Base-by-base conservation (phyloP, 2,888 invertebrate genomes). In the Chalcis sispes region DNA sequence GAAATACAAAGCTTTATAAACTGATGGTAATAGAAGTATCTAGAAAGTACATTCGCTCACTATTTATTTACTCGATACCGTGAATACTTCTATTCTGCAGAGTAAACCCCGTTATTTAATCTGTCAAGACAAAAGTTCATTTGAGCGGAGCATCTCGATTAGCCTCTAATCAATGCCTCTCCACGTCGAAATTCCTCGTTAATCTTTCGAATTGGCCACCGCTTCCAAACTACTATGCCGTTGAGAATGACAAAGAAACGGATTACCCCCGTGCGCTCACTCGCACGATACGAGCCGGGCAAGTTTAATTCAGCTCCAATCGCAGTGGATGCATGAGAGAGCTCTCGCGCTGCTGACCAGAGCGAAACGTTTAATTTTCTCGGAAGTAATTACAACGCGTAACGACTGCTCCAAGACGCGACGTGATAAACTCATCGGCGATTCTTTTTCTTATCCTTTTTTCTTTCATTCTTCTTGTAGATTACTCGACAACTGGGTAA, bases 361-460 rank as follows among this genome's bases (percentile, higher is more conserved):
- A 32, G 36, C 42, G 32, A 25, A 25, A 25, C 59, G 48, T 36
- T 70, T 59, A 70, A 70, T 70, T 70, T 70, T 50, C 64, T 46
- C 36, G 36, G 32, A 58, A 65, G 65, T 54, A 72, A 72, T 72
- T 72, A 72, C 72, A 56, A 13, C 36, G 20, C 64, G 56, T 54
- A 56, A 54, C 59, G 72, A 54, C 29, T 27, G 36, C 59, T 36
- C 59, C 27, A 59, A 70, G 56, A 72, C 36, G 65, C 65, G 48
- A 64, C 65, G 64, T 65, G 20, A 72, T 72, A 48, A 72, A 72
- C 65, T 56, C 46, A 18, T 32, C 18, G 54, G 27, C 10, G 32
- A 5, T n/a, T 61, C 40, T n/a, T 54, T 50, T 59, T 59, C 46
- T 42, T 27, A 56, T 54, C 36, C 42, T 25, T 18, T 42, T 8